Conservation (phyloP, 2,797 vertebrate genomes). For the Eurystomus glaucurus region DNA sequence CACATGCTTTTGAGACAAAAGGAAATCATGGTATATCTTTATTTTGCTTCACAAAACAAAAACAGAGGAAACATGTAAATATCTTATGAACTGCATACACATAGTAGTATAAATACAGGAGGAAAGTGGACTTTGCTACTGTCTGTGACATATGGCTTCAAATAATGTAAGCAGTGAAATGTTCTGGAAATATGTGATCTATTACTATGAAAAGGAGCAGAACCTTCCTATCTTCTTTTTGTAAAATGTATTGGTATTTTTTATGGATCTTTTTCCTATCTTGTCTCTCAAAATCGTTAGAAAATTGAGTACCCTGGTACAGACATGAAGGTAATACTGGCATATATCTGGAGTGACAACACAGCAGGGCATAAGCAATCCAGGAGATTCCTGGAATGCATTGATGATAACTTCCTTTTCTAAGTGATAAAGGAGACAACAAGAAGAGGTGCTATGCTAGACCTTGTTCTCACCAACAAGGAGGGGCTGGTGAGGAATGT, state of each 20-base stretch:
- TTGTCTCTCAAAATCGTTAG: not conserved
- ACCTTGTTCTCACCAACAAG: not conserved
- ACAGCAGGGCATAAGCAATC: not conserved
- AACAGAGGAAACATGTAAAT: slow-evolving; percentile 10
- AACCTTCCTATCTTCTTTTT: not conserved
- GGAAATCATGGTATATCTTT: slow-evolving; percentile 4
- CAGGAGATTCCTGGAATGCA: not conserved
- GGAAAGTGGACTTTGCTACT: not conserved
- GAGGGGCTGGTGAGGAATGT: not conserved
- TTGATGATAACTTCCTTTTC: not conserved
- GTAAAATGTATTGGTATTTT: not conserved
- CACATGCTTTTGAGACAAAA: not conserved
- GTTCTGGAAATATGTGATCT: slow-evolving; percentile 23
- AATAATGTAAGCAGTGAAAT: slow-evolving; percentile 15
- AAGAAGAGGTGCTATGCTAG: not conserved
- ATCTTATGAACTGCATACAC: not conserved
- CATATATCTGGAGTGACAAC: not conserved
- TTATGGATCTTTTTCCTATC: not conserved
- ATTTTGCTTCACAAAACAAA: slow-evolving; percentile 35
- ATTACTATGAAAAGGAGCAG: slow-evolving; percentile 13
- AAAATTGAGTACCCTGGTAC: not conserved
- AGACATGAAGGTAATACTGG: not conserved
- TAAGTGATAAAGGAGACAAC: not conserved
- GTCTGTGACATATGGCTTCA: slow-evolving; percentile 8
- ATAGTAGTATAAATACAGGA: not conserved